These are phyloP conservation scores for Polypedilum pembai DNA, from an alignment of 1,140 invertebrate species.

Conservation along the genomic window DNA sequence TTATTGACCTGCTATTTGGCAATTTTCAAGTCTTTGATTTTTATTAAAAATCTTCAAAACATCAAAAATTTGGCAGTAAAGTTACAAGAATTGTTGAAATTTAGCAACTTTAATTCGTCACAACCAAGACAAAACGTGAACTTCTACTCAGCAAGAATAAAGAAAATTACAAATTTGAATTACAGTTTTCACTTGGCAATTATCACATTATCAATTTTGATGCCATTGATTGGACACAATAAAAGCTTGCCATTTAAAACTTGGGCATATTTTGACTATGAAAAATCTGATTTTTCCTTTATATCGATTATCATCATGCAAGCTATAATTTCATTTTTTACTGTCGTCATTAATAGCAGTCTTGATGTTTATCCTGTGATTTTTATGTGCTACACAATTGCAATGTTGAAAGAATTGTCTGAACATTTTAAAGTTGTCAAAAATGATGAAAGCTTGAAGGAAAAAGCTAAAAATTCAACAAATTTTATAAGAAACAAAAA, in stretches of 20 bases:
- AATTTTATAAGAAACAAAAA: not conserved
- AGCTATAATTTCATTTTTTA: not conserved
- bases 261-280: not conserved
- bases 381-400: not conserved
- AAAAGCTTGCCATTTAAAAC: not conserved
- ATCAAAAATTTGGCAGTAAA: not conserved
- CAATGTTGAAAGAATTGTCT: not conserved
- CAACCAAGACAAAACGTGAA: not conserved
- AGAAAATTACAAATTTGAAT: not conserved
- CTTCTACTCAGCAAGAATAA: not conserved
- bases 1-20: not conserved
- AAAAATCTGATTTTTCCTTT: not conserved
- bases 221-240: not conserved
- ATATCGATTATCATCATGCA: not conserved
- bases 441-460: not conserved
- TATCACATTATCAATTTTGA: not conserved
- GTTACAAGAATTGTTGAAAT: not conserved
- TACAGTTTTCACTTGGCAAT: not conserved
- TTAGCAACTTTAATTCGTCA: not conserved
- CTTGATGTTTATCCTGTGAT: not conserved
- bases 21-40: not conserved
- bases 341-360: not conserved
- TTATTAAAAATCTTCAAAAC: not conserved
- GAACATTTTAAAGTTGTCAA: not conserved
- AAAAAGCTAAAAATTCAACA: not conserved